Conservation (phyloP, 2,797 vertebrate genomes). For the Cossypha niveicapilla region DNA sequence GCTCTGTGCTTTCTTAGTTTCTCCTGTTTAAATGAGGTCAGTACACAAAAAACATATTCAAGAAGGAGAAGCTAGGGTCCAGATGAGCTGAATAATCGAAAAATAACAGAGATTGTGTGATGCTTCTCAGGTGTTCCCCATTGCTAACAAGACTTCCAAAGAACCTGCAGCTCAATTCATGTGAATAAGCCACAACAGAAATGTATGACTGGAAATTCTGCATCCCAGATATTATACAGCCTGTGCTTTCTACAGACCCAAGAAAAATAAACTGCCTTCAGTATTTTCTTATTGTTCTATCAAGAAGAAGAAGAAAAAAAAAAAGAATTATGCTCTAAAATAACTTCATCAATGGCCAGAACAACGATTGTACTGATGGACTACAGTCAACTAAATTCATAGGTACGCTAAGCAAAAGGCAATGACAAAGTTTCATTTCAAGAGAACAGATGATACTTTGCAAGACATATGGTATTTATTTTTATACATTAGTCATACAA, state of each 20-base stretch:
- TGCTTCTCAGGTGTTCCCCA: not conserved
- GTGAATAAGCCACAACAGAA: not conserved
- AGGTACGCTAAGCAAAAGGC: not conserved
- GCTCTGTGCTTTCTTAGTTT: not conserved
- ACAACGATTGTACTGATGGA: not conserved
- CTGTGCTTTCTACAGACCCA: not conserved
- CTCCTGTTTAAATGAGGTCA: not conserved
- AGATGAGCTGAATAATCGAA: not conserved
- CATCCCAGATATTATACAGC: not conserved
- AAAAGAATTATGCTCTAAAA: not conserved
- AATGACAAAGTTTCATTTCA: not conserved
- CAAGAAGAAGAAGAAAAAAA: not conserved
- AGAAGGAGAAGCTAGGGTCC: not conserved
- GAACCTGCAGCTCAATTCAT: not conserved
- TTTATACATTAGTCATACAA: slow-evolving; percentile 7
- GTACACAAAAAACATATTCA: not conserved
- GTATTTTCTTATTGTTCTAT: not conserved
- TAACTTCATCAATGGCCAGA: not conserved
- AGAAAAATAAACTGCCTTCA: not conserved
- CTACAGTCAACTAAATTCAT: not conserved
- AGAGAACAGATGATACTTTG: not conserved
- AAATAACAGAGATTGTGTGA: not conserved
- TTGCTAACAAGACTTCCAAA: not conserved
- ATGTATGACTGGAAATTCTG: not conserved
- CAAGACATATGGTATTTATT: slow-evolving; percentile 31